Evolutionary conservation across 2,888 invertebrate species (phyloP), one percentile per base, ranked within the genome.

Genomic region (Mystacides longicornis): DNA sequence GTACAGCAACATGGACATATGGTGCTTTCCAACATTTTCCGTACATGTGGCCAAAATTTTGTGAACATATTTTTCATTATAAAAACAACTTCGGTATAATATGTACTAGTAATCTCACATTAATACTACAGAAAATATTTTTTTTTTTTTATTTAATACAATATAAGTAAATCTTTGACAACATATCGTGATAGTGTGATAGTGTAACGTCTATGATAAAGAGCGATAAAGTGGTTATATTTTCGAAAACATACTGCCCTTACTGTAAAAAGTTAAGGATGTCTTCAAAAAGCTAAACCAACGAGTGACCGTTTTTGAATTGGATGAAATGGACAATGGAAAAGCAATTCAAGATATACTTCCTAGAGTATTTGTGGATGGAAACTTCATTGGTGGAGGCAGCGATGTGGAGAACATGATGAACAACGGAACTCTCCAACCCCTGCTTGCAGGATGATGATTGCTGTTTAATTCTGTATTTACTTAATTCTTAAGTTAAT

Each of bases 351-450:
- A 96, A 70, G 79, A 83, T 23, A 83, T 88, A 64, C 75, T 97
- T 2, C 98, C 98, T 0, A 82, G 96, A 66, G 94, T 97, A 2
- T 98, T 97, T 71, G 83, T 97, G 37, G 86, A 92, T 65, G 93
- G 93, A 2, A 83, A 86, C 67, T 97, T 87, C 68, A 77, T 97
- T 55, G 97, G 97, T 3, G 97, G 96, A 33, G 95, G 96, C 2
- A 85, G 87, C 2, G 97, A 97, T 67, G 89, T 94, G 0, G 86
- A 87, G 66, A 79, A 81, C 33, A 69, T 93, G 63, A 80, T 81
- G 61, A 83, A 87, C 48, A 77, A 74, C 51, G 93, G 93, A 51
- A 80, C 87, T 67, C 73, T 94, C 22, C 75, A 78, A 63, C 74
- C 78, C 45, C 71, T 80, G 67, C 74, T 82, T 37, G 73, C 75